phyloP scores from a whole-genome alignment of 2,113 vertebrate genomes.

The Anarhynchus alexandrinus region DNA sequence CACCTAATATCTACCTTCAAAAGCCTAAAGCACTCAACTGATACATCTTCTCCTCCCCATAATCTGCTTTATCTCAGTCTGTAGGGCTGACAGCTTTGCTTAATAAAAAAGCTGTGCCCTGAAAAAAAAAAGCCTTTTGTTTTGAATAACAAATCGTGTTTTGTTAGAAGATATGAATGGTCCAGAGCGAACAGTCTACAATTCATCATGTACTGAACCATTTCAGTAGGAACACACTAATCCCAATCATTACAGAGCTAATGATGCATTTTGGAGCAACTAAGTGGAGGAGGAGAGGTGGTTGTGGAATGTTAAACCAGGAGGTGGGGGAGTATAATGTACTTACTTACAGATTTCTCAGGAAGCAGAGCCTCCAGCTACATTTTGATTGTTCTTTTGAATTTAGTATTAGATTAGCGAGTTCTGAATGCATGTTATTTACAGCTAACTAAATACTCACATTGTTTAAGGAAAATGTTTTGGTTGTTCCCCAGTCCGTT shows the following conservation, averaged over 20 bases:
- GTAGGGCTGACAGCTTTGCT: not conserved
- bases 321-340: slow-evolving; percentile 56
- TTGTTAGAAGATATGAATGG: slow-evolving; percentile 41
- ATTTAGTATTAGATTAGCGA: not conserved
- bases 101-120: not conserved
- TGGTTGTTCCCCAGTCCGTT: not conserved
- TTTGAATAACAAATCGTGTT: slow-evolving; percentile 45
- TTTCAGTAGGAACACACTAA: slow-evolving; percentile 52
- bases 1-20: not conserved
- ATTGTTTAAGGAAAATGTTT: slow-evolving; percentile 38
- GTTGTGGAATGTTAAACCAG: slow-evolving; percentile 33
- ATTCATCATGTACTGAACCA: slow-evolving; percentile 40
- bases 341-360: not conserved
- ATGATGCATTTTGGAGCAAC: slow-evolving; percentile 45
- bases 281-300: slow-evolving; percentile 47
- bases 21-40: not conserved
- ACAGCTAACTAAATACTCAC: not conserved
- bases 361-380: slow-evolving; percentile 17
- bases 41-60: not conserved
- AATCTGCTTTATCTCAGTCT: not conserved
- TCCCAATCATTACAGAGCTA: slow-evolving; percentile 45
- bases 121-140: slow-evolving; percentile 46
- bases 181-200: slow-evolving; percentile 5
- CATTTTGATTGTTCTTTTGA: slow-evolving; percentile 23
- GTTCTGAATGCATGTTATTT: slow-evolving; percentile 8